These are phyloP conservation scores for Apodemus sylvaticus DNA, from an alignment of 2,113 vertebrate genomes.

Conservation along the genomic window DNA sequence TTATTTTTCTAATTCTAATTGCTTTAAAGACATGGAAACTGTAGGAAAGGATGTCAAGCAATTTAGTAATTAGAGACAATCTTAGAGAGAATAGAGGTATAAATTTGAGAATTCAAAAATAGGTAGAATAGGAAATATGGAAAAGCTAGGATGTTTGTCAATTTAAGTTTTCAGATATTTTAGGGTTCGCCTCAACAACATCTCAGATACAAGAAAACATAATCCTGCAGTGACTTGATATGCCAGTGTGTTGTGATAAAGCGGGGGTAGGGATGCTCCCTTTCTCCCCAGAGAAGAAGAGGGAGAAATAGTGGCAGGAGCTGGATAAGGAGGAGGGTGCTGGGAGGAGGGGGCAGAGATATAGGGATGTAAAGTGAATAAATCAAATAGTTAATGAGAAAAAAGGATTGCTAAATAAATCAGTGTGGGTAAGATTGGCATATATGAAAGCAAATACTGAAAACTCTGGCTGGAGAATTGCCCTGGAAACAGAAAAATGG, in stretches of 20 bases:
- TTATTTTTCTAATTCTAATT: not conserved
- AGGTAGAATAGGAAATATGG: not conserved
- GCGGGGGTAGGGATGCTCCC: rapidly evolving
- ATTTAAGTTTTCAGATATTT: not conserved
- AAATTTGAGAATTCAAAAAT: not conserved
- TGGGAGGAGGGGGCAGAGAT: not conserved
- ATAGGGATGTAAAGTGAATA: not conserved
- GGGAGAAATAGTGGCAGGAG: too few species aligned
- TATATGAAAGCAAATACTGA: not conserved
- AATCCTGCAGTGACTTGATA: too few species aligned
- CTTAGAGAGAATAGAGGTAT: not conserved
- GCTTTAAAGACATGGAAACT: not conserved
- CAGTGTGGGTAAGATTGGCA: not conserved
- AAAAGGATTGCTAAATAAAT: not conserved
- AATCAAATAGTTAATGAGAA: not conserved
- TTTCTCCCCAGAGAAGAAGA: too few species aligned
- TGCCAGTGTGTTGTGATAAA: too few species aligned
- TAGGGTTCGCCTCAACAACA: not conserved
- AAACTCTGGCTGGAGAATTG: not conserved
- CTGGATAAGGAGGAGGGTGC: not conserved
- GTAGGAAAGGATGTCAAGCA: not conserved
- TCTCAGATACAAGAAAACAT: not conserved
- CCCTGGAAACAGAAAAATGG: not conserved
- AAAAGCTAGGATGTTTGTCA: not conserved
- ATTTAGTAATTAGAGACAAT: not conserved